Conservation (phyloP, 2,888 invertebrate species). For the Apoderus coryli region DNA sequence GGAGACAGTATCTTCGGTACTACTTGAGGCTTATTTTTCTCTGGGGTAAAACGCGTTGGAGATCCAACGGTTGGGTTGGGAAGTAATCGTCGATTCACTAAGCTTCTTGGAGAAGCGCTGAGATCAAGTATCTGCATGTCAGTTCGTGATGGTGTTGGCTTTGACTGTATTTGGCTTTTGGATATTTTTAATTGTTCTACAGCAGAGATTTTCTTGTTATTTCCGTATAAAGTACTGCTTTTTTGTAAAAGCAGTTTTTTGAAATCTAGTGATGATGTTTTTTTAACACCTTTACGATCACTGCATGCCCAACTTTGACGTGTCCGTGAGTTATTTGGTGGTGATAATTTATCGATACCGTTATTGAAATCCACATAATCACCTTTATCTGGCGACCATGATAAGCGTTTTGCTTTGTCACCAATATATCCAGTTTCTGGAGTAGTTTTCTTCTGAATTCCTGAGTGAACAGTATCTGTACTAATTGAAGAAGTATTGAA, state of each 20-base stretch:
- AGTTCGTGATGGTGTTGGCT: constrained; percentile 13
- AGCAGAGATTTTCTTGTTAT: constrained; percentile 53
- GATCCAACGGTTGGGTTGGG: constrained; percentile 39
- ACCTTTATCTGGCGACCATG: constrained; percentile 45
- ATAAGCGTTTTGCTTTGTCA: constrained; percentile 40
- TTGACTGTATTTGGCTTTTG: constrained; percentile 35
- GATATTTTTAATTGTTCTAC: constrained; percentile 65
- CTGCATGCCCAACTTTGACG: constrained; percentile 41
- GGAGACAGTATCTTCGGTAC: constrained; percentile 50
- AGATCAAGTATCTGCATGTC: constrained; percentile 52
- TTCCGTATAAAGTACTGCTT: constrained; percentile 38
- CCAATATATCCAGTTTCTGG: constrained; percentile 50
- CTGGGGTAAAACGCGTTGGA: constrained; percentile 32
- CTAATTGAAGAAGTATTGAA: constrained; percentile 35
- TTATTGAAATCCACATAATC: constrained; percentile 29
- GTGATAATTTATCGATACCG: constrained; percentile 29
- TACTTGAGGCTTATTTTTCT: constrained; percentile 21
- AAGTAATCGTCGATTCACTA: constrained; percentile 43
- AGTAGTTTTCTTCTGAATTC: constrained; percentile 21
- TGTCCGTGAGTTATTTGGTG: constrained; percentile 28
- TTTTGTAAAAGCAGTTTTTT: constrained; percentile 69
- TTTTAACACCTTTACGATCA: constrained; percentile 47
- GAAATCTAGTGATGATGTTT: constrained; percentile 72
- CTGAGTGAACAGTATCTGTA: constrained; percentile 10
- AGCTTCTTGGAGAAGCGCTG: constrained; percentile 56